These are phyloP conservation scores for Sparus aurata DNA, from an alignment of 2,797 vertebrate genomes.

Conservation along the genomic window DNA sequence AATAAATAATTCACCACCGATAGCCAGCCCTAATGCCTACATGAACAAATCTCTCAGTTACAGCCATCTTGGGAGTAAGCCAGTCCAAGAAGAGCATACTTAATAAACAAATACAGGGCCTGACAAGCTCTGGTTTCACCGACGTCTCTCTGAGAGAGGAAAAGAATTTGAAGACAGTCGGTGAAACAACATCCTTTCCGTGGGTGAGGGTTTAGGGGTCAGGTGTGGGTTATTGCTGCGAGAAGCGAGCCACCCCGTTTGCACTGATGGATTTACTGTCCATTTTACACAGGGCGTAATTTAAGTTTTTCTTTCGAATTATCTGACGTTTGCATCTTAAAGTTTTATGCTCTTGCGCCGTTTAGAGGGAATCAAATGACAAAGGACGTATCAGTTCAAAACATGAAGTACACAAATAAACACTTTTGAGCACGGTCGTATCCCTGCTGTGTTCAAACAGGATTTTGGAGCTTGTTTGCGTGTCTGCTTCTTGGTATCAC, in stretches of 20 bases:
- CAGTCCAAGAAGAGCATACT: slow-evolving; percentile 80
- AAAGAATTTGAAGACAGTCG: slow-evolving; percentile 71
- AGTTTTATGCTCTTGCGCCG: slow-evolving; percentile 39
- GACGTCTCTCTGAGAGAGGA: slow-evolving; percentile 74
- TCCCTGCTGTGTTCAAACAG: background rate
- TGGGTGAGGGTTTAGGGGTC: slow-evolving; percentile 74
- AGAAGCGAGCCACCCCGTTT: slow-evolving; percentile 39
- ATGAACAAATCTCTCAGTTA: slow-evolving; percentile 84
- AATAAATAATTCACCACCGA: slow-evolving; percentile 86
- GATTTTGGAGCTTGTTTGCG: slow-evolving; percentile 28
- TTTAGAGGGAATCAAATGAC: slow-evolving; percentile 34
- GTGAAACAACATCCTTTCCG: slow-evolving; percentile 79
- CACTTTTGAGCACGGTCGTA: slow-evolving; percentile 10
- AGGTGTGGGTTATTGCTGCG: slow-evolving; percentile 72
- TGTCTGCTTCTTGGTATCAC: slow-evolving; percentile 53
- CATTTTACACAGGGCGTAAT: slow-evolving; percentile 55
- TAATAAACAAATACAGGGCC: slow-evolving; percentile 84
- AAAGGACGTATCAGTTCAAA: background rate
- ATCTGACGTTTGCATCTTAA: slow-evolving; percentile 32
- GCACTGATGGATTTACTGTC: slow-evolving; percentile 63
- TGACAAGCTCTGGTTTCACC: slow-evolving; percentile 81
- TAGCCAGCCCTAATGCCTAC: slow-evolving; percentile 83
- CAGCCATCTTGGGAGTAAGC: slow-evolving; percentile 82
- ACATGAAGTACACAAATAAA: slow-evolving; percentile 16
- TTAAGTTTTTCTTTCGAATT: slow-evolving; percentile 42